Base-by-base conservation (phyloP, 1,140 invertebrate genomes). In the Propsilocerus akamusi region DNA sequence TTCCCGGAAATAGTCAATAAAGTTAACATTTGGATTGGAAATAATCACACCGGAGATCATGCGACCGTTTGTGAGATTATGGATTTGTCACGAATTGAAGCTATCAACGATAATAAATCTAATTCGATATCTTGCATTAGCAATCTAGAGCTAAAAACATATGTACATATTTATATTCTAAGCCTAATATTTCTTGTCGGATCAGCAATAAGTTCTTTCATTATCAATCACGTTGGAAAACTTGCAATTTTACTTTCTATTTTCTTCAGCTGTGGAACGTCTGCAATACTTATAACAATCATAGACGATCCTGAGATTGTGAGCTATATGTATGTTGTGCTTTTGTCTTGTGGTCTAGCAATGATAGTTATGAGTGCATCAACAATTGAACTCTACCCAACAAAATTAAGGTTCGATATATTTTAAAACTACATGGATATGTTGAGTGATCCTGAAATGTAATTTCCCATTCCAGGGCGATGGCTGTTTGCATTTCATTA, bases 381-480 rank as follows among this genome's bases (percentile, higher is more conserved):
- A 26, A 53, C 57, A 11, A 58, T 63, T 0, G 59, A 61, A 47
- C 32, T 63, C 22, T 60, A 55, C 48, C 61, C 61, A 26, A 63
- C 61, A 22, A 51, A 57, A 48, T 53, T 63, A 28, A 57, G 57
- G 57, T 56, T n/a, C n/a, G n/a, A n/a, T n/a, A n/a, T n/a, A n/a
- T n/a, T n/a, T n/a, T n/a, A n/a, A n/a, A 20, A 7, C 37, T 46
- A 46, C 22, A 14, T 46, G 10, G 25, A 47, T 20, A 25, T n/a
- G n/a, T n/a, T n/a, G n/a, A n/a, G n/a, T n/a, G n/a, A n/a, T 30
- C 14, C 14, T 30, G 28, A 26, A 17, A 30, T 17, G 30, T 49
- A 14, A 28, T 30, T 30, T 48, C 54, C 23, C 53, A 52, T 53
- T 57, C n/a, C 53, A 76, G 74, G 20, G 74, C 56, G 14, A 62